Percentiles rank a stretch among this genome's conserved stretches.
phyloP scores from a whole-genome alignment of 2,888 invertebrate genomes.

The Sycophila texana region DNA sequence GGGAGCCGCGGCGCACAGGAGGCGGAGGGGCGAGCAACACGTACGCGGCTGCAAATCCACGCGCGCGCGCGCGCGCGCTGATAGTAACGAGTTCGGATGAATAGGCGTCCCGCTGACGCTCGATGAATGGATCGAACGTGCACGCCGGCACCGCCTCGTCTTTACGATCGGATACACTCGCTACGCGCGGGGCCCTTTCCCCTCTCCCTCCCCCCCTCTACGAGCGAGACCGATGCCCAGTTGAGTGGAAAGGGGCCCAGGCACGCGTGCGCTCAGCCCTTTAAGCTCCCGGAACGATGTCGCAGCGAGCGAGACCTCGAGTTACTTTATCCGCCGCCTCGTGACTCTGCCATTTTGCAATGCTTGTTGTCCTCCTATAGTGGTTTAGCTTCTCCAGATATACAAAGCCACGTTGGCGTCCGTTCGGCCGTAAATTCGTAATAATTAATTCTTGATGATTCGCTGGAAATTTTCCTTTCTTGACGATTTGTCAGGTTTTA shows the following conservation, averaged over 20 bases:
- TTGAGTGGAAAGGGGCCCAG: constrained; percentile 35
- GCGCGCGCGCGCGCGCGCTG: constrained; percentile 12
- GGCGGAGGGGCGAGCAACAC: neutral
- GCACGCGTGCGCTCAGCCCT: neutral
- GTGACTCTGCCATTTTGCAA: constrained; percentile 10
- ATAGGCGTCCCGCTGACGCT: constrained; percentile 50
- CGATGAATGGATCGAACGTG: constrained; percentile 45
- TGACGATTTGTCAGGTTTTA: too few species aligned
- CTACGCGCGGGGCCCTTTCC: neutral
- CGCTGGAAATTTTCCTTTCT: too few species aligned
- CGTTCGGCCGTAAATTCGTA: too few species aligned
- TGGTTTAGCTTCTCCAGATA: too few species aligned
- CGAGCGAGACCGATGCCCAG: neutral
- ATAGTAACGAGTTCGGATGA: constrained; percentile 53
- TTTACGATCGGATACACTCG: constrained; percentile 40
- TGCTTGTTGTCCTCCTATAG: too few species aligned
- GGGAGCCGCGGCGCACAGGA: too few species aligned
- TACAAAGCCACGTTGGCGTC: too few species aligned
- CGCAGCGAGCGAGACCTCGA: neutral
- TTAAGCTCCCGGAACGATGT: neutral
- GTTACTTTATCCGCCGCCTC: neutral
- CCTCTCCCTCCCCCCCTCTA: neutral
- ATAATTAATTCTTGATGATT: too few species aligned
- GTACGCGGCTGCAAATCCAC: neutral
- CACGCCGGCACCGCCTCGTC: neutral